phyloP scores from a whole-genome alignment of 2,113 vertebrate genomes.

The Colaptes auratus region DNA sequence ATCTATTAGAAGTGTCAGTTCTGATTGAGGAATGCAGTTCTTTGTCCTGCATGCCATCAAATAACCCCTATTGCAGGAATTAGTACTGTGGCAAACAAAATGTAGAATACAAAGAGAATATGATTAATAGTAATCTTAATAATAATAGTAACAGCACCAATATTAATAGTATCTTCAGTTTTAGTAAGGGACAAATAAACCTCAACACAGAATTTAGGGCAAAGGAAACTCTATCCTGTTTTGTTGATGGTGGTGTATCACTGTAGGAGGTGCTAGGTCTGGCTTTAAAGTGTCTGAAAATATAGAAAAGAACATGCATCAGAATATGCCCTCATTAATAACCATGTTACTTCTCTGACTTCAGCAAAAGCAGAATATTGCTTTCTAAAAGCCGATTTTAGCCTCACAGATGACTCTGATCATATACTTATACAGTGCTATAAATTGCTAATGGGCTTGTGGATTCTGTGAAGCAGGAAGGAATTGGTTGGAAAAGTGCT shows the following conservation, averaged over 20 bases:
- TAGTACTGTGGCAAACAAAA: background rate
- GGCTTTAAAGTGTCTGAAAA: conserved; percentile 34
- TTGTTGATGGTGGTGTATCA: background rate
- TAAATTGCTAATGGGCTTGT: conserved; percentile 55
- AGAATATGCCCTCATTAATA: conserved; percentile 48
- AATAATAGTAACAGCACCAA: background rate
- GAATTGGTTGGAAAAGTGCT: conserved; percentile 43
- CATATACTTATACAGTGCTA: conserved; percentile 38
- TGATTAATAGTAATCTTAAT: background rate
- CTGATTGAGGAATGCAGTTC: background rate
- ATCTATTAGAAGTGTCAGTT: fast-evolving
- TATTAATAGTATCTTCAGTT: background rate
- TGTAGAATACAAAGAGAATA: background rate
- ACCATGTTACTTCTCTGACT: background rate
- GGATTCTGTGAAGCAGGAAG: conserved; percentile 53
- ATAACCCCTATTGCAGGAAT: background rate
- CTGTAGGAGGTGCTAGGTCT: conserved; percentile 39
- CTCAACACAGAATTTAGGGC: background rate
- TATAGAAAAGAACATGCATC: conserved; percentile 21
- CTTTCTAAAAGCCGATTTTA: conserved; percentile 51
- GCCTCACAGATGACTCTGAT: conserved; percentile 37
- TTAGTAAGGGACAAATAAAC: background rate
- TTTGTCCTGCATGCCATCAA: background rate
- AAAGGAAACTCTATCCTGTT: background rate
- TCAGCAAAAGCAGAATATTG: conserved; percentile 29